Conservation (phyloP, 2,797 vertebrate species). For the Micropoecilia bifurca region DNA sequence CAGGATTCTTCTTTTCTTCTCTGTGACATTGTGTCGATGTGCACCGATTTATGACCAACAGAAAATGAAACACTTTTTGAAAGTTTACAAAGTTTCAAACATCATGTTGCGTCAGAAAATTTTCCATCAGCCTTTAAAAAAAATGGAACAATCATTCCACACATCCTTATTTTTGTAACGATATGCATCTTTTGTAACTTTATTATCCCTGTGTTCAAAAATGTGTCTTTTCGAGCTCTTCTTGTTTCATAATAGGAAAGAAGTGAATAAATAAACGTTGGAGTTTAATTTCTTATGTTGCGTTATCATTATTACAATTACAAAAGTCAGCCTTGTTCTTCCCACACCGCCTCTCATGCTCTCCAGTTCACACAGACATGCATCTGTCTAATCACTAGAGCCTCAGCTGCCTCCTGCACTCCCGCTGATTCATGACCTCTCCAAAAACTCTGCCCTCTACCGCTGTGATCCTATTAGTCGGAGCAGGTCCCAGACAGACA, state of each 20-base stretch:
- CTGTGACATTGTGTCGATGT: not conserved
- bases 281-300: not conserved
- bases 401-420: slow-evolving; percentile 26
- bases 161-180: not conserved
- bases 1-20: not conserved
- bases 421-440: slow-evolving; percentile 48
- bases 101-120: not conserved
- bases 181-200: not conserved
- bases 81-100: not conserved
- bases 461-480: slow-evolving; percentile 53
- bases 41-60: not conserved
- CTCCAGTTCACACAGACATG: slow-evolving; percentile 11
- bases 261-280: not conserved
- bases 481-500: slow-evolving; percentile 58
- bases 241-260: not conserved
- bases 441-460: slow-evolving; percentile 39
- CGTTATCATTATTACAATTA: not conserved
- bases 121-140: not conserved
- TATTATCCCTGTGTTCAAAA: not conserved
- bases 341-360: not conserved
- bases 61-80: not conserved
- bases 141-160: not conserved
- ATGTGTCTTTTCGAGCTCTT: not conserved
- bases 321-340: not conserved
- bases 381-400: slow-evolving; percentile 53